Conservation (phyloP, 2,113 vertebrate genomes). For the Anser brachyrhynchus region DNA sequence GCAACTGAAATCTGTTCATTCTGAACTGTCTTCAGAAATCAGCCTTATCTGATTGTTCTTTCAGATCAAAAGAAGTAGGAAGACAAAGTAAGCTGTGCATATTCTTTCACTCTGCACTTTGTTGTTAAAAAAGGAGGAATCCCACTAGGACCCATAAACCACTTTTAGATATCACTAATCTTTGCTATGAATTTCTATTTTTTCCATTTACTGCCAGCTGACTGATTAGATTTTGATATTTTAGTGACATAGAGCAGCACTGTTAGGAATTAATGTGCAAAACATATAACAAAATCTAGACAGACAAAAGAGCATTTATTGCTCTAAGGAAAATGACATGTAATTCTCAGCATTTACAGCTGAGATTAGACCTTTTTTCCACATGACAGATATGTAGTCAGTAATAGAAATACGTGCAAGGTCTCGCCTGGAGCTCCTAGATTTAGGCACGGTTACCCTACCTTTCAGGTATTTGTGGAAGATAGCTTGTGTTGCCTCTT, state of each 20-base stretch:
- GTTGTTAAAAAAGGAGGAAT: conserved; percentile 80
- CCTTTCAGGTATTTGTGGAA: not conserved
- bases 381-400: not conserved
- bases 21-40: conserved; percentile 79
- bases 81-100: conserved; percentile 78
- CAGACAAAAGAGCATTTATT: conserved; percentile 32
- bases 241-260: conserved; percentile 28
- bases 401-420: not conserved
- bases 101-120: conserved; percentile 77
- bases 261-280: conserved; percentile 37
- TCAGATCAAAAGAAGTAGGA: conserved; percentile 78
- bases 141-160: conserved; percentile 77
- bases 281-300: conserved; percentile 26
- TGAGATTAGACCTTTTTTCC: conserved; percentile 6
- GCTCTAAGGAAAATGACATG: not conserved
- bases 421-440: not conserved
- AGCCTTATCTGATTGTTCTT: conserved; percentile 81
- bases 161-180: conserved; percentile 77
- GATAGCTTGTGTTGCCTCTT: not conserved
- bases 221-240: conserved; percentile 51
- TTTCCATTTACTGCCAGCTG: conserved; percentile 42
- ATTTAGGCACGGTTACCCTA: not conserved
- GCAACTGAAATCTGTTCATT: conserved; percentile 74
- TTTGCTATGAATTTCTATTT: conserved; percentile 68
- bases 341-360: conserved; percentile 24